These are phyloP conservation scores for Pantherophis vulpinus DNA, from an alignment of 2,797 vertebrate genomes.

Conservation along the genomic window DNA sequence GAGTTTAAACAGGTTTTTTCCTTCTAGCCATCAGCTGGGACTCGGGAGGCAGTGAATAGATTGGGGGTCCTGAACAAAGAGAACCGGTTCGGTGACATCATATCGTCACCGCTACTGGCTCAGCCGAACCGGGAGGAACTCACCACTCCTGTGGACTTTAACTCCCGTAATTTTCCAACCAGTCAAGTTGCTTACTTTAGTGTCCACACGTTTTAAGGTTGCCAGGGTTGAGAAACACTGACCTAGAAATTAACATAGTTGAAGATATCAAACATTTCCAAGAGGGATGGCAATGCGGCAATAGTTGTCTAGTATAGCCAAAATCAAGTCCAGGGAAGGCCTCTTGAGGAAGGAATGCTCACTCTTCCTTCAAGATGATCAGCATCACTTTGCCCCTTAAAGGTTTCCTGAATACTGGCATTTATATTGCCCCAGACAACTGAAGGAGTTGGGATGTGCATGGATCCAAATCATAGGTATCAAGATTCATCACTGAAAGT, in stretches of 20 bases:
- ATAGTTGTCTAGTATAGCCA: background rate
- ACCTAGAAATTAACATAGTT: background rate
- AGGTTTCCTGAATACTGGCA: background rate
- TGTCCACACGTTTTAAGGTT: background rate
- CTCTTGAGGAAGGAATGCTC: background rate
- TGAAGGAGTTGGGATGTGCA: background rate
- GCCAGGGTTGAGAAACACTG: background rate
- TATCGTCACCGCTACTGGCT: no score
- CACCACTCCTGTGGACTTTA: background rate
- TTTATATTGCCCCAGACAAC: background rate
- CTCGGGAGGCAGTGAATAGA: no score
- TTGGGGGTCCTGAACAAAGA: no score
- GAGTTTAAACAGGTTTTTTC: no score
- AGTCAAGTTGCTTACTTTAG: background rate
- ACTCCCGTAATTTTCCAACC: background rate
- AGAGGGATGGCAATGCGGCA: background rate
- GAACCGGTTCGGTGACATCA: no score
- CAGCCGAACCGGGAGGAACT: no score
- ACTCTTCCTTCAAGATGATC: background rate
- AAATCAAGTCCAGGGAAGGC: background rate
- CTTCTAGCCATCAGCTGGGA: no score
- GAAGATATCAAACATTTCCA: background rate
- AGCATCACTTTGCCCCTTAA: background rate
- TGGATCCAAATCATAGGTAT: background rate
- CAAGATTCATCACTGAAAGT: background rate